Evolutionary conservation across 1,140 invertebrate species (phyloP).

Genomic region (Mactra quadrangularis): DNA sequence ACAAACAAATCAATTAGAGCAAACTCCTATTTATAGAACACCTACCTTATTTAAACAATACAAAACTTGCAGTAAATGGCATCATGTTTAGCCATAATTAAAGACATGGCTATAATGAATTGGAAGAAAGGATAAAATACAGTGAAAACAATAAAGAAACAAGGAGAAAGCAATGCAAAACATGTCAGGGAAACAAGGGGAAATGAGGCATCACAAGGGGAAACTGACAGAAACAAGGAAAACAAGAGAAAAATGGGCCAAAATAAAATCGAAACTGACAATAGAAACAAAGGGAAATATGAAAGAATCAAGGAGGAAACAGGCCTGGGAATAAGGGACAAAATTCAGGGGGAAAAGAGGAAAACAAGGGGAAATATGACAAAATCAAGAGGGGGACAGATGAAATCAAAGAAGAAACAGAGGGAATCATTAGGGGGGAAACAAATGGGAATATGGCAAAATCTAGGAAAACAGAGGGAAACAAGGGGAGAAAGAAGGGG

Average conservation of each 20-base stretch:
- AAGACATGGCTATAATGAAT: too few species aligned
- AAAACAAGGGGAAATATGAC: neutral
- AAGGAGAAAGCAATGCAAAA: neutral
- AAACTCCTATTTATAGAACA: too few species aligned
- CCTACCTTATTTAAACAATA: too few species aligned
- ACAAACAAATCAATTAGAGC: too few species aligned
- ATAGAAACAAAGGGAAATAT: neutral
- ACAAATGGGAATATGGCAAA: neutral
- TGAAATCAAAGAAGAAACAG: neutral
- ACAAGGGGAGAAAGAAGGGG: neutral
- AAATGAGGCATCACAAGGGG: conserved; percentile 12
- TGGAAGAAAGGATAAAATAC: too few species aligned
- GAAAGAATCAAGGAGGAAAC: neutral
- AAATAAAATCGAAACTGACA: too few species aligned
- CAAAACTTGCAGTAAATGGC: too few species aligned
- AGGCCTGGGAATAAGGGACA: neutral
- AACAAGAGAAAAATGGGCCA: neutral
- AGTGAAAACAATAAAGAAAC: neutral
- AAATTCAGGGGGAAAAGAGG: neutral
- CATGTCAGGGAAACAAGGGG: neutral
- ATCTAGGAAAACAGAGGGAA: neutral
- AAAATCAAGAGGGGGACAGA: neutral
- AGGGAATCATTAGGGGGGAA: neutral
- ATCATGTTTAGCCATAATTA: too few species aligned
- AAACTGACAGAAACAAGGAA: conserved; percentile 9